A percentile compares a stretch with the other conserved stretches of the same genome.
Evolutionary conservation across 2,888 invertebrate genomes (phyloP).

Genomic region (Drosophila nr. fundita): DNA sequence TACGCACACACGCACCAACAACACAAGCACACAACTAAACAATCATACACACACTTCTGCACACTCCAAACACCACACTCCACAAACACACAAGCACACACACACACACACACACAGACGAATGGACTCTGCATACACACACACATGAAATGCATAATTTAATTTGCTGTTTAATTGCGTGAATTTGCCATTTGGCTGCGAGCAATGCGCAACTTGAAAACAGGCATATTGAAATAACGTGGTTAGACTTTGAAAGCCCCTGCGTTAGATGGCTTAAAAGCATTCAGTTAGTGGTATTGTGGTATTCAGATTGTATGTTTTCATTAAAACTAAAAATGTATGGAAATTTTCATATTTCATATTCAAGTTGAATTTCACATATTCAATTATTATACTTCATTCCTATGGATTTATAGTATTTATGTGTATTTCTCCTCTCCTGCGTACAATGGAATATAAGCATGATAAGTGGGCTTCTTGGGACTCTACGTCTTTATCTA

Average conservation of each 20-base stretch:
- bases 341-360: neutral
- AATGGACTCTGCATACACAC: neutral
- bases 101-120: slow-evolving; percentile 1
- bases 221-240: slow-evolving; percentile 29
- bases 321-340: neutral
- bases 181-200: slow-evolving; percentile 69
- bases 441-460: neutral
- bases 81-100: slow-evolving; percentile 22
- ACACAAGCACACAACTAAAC: slow-evolving; percentile 10
- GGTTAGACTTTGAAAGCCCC: slow-evolving; percentile 40
- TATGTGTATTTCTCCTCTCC: neutral
- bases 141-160: slow-evolving; percentile 72
- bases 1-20: slow-evolving; percentile 36
- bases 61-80: neutral
- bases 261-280: slow-evolving; percentile 37
- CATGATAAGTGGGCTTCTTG: neutral
- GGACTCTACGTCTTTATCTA: neutral
- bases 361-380: neutral
- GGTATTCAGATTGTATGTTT: slow-evolving; percentile 6
- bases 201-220: slow-evolving; percentile 40
- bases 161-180: slow-evolving; percentile 78
- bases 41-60: neutral
- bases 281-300: slow-evolving; percentile 22
- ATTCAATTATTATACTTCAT: neutral
- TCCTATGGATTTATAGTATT: neutral